Base-by-base conservation (phyloP, 2,888 invertebrate genomes). In the Leptinotarsa rubiginosa region DNA sequence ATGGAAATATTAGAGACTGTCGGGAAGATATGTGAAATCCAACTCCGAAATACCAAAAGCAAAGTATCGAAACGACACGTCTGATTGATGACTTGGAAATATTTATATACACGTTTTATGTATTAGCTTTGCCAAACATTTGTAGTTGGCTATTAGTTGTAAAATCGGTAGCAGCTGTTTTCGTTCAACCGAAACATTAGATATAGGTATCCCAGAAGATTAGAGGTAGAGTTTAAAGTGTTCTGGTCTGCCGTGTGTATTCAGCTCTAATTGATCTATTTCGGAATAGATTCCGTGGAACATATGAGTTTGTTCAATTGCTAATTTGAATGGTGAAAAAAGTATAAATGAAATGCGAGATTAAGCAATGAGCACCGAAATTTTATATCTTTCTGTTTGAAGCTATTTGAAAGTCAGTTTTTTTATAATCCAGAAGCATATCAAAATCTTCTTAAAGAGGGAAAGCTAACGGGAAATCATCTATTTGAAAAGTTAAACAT, bases 71-170 rank as follows among this genome's bases (percentile, higher is more conserved):
- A 77, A 70, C 68, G 77, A 77, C 75, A 76, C 41, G 68, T 72
- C 73, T 76, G 77, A 79, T 79, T 79, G 76, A 79, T 79, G 79
- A 76, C 76, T 74, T 54, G 67, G 69, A 74, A 75, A 77, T 77
- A 78, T 78, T 75, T 77, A 74, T 78, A 73, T 77, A 73, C 75
- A 75, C 71, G 65, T 76, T 78, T 76, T 73, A 75, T 74, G 78
- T 77, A 75, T 75, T 73, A 71, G 71, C 73, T 69, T 71, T 69
- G 68, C 68, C 76, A 76, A 75, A 76, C 75, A 73, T 75, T 73
- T 54, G 62, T 49, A 52, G 67, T 67, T 67, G 67, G 70, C 75
- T 76, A 78, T 78, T 78, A 76, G 70, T 75, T 74, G 76, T 77
- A 77, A 79, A 79, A 79, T 76, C 71, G 54, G 65, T 74, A 52